These are phyloP conservation scores for Hydrotaea diabolus DNA, from an alignment of 2,888 invertebrate species.

Conservation along the genomic window DNA sequence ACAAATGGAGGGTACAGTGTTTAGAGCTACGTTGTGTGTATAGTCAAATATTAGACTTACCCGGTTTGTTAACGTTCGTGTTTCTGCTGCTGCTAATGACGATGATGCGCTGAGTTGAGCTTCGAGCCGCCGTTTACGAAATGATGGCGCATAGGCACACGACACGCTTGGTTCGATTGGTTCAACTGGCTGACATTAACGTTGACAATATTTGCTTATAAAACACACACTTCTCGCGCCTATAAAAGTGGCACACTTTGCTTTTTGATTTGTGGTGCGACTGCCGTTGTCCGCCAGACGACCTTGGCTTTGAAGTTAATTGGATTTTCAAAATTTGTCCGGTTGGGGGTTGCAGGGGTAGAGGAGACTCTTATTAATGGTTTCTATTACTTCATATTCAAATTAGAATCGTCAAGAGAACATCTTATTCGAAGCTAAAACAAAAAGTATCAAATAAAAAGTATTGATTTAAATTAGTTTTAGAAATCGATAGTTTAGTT, in stretches of 20 bases:
- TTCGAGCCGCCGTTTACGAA: not conserved
- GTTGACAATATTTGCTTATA: slow-evolving; percentile 23
- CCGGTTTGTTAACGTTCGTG: not conserved
- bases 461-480: not conserved
- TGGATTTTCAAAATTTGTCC: not conserved
- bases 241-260: slow-evolving; percentile 20
- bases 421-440: slow-evolving; percentile 41
- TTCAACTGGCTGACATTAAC: slow-evolving; percentile 23
- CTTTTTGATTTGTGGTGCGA: slow-evolving; percentile 57
- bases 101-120: not conserved
- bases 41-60: too few species aligned
- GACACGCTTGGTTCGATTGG: not conserved
- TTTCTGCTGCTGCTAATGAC: not conserved
- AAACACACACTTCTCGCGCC: slow-evolving; percentile 13
- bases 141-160: slow-evolving; percentile 4
- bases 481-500: not conserved
- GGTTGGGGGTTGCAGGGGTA: not conserved
- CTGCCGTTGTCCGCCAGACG: slow-evolving; percentile 8
- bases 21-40: not conserved
- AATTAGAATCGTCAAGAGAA: slow-evolving; percentile 21
- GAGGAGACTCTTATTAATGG: slow-evolving; percentile 24
- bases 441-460: not conserved
- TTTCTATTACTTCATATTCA: slow-evolving; percentile 7
- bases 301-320: slow-evolving; percentile 54
- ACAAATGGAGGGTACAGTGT: not conserved